A percentile compares a stretch with the other conserved stretches of the same genome.
These are phyloP conservation scores for Volucella zonaria DNA, from an alignment of 2,888 invertebrate genomes.

Conservation along the genomic window DNA sequence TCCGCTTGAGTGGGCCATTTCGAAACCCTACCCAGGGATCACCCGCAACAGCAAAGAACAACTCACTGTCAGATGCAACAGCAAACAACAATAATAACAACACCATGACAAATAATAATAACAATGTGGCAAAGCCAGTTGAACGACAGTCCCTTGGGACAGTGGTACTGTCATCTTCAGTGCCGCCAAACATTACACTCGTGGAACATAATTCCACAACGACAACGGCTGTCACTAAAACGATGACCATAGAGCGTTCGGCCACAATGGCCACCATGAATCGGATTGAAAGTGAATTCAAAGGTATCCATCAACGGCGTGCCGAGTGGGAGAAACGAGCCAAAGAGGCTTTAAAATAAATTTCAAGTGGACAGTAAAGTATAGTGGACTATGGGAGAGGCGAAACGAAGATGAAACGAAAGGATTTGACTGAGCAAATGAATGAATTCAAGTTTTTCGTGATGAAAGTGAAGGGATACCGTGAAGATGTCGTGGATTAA, in stretches of 20 bases:
- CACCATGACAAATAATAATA: conserved; percentile 73
- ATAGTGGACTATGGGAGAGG: not conserved
- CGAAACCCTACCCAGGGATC: conserved; percentile 51
- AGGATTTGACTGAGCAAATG: conserved; percentile 40
- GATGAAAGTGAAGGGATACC: too few species aligned
- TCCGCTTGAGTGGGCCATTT: conserved; percentile 77
- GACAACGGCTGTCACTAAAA: conserved; percentile 52
- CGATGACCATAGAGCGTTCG: conserved; percentile 78
- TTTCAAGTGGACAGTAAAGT: not conserved
- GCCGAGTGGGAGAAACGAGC: conserved; percentile 91
- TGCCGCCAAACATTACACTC: conserved; percentile 63
- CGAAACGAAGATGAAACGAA: conserved; percentile 17
- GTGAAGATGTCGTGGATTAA: not conserved
- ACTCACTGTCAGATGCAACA: conserved; percentile 75
- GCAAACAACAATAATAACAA: conserved; percentile 77
- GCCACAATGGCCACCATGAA: conserved; percentile 77
- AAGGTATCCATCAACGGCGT: conserved; percentile 89
- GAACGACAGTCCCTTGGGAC: conserved; percentile 75
- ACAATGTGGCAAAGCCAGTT: conserved; percentile 74
- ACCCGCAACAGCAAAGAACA: conserved; percentile 54
- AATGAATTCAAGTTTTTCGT: conserved; percentile 11
- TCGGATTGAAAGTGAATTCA: conserved; percentile 83
- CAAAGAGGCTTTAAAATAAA: conserved; percentile 85
- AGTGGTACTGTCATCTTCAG: conserved; percentile 64
- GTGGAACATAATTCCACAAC: conserved; percentile 67